Evolutionary conservation across 2,888 invertebrate genomes (phyloP), one percentile per base, ranked within the genome.

Genomic region (Stramonita haemastoma): DNA sequence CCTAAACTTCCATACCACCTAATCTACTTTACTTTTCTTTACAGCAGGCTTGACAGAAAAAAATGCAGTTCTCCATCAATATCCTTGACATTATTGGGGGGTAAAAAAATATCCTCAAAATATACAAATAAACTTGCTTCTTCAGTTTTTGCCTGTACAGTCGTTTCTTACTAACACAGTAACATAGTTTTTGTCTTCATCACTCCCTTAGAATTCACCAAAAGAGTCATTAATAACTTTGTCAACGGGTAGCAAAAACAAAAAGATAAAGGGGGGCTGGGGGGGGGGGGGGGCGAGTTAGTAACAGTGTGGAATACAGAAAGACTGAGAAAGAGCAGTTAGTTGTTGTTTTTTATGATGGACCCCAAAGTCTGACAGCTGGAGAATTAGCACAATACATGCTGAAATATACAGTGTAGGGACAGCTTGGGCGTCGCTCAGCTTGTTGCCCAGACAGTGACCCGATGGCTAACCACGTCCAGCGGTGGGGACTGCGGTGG

Each of bases 401-500:
- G 5, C 81, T 29, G 26, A 83, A 13, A 46, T 83, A n/a, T 73
- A 73, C 73, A 73, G 73, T 73, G 26, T 73, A 26, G 73, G 73
- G 73, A 73, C 73, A 66, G 66, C 66, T 66, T 73, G 22, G 26
- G 73, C 73, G 8, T 46, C 46, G 36, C 46, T 22, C 36, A 29
- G 8, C 79, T 79, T 73, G 73, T n/a, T 19, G 32, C 77, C 29
- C 15, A 15, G 15, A 32, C 2, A 36, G 22, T 46, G 46, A 6
- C 81, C 29, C 15, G 0, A 11, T 83, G 46, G 81, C 77, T 89
- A 92, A 70, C 91, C 91, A 81, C 93, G 92, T 29, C 93, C 93
- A 73, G 93, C 93, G 56, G 92, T 92, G 83, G 94, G 92, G 46
- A 91, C 92, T 89, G 92, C 91, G 73, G 92, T 93, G 88, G 92